Percentiles rank a stretch among this genome's conserved stretches.
phyloP scores from a whole-genome alignment of 2,888 invertebrate species.

The Tinea pellionella region DNA sequence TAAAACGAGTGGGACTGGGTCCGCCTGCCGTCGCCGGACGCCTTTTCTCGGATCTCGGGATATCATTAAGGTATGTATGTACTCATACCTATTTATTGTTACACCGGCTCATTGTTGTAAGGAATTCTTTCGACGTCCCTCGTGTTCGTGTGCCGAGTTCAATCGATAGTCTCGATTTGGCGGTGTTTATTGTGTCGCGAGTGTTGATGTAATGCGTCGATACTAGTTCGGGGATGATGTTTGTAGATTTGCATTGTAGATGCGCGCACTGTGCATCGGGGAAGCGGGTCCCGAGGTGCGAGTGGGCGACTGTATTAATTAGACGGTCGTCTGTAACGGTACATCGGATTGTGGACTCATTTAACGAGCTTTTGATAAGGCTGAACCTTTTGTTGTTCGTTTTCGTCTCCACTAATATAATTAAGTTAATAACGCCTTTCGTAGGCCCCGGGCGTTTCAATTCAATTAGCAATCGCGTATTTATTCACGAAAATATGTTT shows the following conservation, averaged over 20 bases:
- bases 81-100: constrained; percentile 62
- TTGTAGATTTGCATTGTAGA: constrained; percentile 61
- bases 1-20: constrained; percentile 56
- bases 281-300: constrained; percentile 35
- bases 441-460: not conserved
- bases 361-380: constrained; percentile 51
- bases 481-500: not conserved
- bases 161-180: constrained; percentile 56
- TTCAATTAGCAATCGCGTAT: not conserved
- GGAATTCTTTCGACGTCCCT: constrained; percentile 50
- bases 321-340: constrained; percentile 45
- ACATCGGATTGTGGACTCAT: constrained; percentile 28
- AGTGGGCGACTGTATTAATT: constrained; percentile 59
- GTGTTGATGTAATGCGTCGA: constrained; percentile 37
- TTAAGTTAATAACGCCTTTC: constrained; percentile 18
- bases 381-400: constrained; percentile 31
- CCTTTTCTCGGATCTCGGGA: constrained; percentile 64
- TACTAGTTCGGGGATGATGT: constrained; percentile 47
- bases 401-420: constrained; percentile 37
- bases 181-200: constrained; percentile 18
- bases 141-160: constrained; percentile 44
- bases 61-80: constrained; percentile 60
- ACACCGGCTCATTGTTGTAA: constrained; percentile 67
- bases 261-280: constrained; percentile 41
- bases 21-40: constrained; percentile 55